Conservation (phyloP, 1,140 invertebrate species). For the Drosophila subpulchrella region DNA sequence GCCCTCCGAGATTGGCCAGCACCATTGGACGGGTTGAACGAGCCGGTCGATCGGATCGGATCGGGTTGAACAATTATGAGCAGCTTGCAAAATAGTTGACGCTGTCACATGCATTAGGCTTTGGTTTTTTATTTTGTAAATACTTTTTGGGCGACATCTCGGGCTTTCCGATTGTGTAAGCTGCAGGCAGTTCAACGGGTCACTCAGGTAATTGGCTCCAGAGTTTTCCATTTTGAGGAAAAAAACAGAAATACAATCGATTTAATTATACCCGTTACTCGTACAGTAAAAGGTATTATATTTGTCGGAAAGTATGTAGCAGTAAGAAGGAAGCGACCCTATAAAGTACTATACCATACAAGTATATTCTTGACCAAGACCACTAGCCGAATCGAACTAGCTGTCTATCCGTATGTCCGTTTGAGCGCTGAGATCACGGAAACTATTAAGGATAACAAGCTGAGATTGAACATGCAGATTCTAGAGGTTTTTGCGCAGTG, state of each 20-base stretch:
- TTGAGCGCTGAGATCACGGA: too few relatives aligned
- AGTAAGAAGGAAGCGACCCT: too few relatives aligned
- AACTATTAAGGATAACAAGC: too few relatives aligned
- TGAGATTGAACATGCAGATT: too few relatives aligned
- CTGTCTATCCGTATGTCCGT: too few relatives aligned
- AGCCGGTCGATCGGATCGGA: conserved; percentile 16
- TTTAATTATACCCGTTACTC: too few relatives aligned
- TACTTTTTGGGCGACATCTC: background rate
- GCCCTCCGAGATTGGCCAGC: conserved; percentile 29
- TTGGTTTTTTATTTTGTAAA: background rate
- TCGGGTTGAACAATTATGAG: conserved; percentile 64
- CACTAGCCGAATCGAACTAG: too few relatives aligned
- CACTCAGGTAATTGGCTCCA: background rate
- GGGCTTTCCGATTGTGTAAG: conserved; percentile 37
- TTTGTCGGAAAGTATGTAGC: too few relatives aligned
- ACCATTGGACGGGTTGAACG: conserved; percentile 9
- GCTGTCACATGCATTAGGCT: conserved; percentile 7
- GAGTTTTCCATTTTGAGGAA: background rate
- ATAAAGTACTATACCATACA: too few relatives aligned
- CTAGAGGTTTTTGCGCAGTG: too few relatives aligned
- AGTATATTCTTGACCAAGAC: too few relatives aligned
- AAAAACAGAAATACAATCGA: background rate
- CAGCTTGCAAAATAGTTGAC: conserved; percentile 67
- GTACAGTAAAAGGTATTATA: too few relatives aligned
- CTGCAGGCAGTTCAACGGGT: conserved; percentile 13